Conservation (phyloP, 1,140 invertebrate genomes). For the Sminthurides bifidus region DNA sequence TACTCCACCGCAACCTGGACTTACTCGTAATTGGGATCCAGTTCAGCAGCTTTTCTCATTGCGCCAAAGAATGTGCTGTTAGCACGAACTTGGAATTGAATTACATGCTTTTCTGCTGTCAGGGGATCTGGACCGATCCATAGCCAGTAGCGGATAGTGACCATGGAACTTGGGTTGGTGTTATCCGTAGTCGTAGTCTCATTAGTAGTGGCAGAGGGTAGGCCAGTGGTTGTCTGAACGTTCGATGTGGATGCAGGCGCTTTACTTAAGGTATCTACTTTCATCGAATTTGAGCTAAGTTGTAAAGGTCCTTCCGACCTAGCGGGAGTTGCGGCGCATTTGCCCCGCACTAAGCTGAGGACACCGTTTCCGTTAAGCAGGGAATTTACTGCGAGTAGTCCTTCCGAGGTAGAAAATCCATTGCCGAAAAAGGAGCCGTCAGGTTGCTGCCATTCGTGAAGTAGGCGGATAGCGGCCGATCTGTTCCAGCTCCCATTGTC, state of each 20-base stretch:
- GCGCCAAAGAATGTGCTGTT: constrained; percentile 73
- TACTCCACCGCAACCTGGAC: neutral
- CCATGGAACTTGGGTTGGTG: neutral
- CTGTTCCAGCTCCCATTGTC: constrained; percentile 57
- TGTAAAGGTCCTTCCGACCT: neutral
- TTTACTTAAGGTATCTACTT: neutral
- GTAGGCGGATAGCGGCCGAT: constrained; percentile 56
- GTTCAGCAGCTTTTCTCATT: constrained; percentile 69
- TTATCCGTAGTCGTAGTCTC: neutral
- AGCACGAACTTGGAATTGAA: constrained; percentile 50
- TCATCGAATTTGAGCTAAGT: neutral
- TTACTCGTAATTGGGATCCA: constrained; percentile 42
- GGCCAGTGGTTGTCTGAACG: neutral
- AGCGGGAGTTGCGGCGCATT: neutral
- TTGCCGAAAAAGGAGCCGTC: constrained; percentile 63
- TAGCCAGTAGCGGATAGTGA: constrained; percentile 56
- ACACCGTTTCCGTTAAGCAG: constrained; percentile 26
- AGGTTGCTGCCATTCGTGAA: constrained; percentile 54
- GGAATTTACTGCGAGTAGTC: constrained; percentile 53
- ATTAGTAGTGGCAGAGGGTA: neutral
- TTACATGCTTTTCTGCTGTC: constrained; percentile 58
- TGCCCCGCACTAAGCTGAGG: constrained; percentile 9
- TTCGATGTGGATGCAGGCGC: neutral
- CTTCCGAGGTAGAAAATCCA: constrained; percentile 57
- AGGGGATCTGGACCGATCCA: constrained; percentile 64